Evolutionary conservation across 2,113 vertebrate genomes (phyloP).

Genomic region (Mixornis gularis): DNA sequence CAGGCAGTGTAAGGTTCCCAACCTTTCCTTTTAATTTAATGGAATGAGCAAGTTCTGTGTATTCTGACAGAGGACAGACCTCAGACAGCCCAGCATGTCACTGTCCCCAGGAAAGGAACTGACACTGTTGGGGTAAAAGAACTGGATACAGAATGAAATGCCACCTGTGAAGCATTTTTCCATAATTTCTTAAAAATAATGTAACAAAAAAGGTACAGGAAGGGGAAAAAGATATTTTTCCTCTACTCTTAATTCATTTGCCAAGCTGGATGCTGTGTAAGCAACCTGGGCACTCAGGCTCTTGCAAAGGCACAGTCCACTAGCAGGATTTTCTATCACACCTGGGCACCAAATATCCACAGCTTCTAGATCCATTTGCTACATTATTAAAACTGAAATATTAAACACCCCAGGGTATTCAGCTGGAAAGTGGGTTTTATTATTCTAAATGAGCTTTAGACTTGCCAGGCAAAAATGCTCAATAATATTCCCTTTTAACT

Average conservation of each 20-base stretch:
- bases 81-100: not conserved
- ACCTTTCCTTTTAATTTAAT: not conserved
- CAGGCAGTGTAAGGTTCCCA: fast-evolving
- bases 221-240: not conserved
- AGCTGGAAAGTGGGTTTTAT: not conserved
- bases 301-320: not conserved
- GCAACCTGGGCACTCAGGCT: not conserved
- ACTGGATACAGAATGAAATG: not conserved
- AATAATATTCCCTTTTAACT: not conserved
- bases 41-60: not conserved
- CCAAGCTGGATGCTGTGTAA: not conserved
- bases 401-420: not conserved
- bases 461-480: not conserved
- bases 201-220: not conserved
- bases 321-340: not conserved
- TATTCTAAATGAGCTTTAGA: not conserved
- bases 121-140: fast-evolving
- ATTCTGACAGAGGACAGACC: not conserved
- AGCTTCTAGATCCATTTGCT: not conserved
- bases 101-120: not conserved
- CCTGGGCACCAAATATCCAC: not conserved
- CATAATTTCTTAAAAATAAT: not conserved
- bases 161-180: not conserved
- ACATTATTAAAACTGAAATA: not conserved
- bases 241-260: not conserved